Evolutionary conservation across 2,113 vertebrate genomes (phyloP), one percentile per base, ranked within the genome.

Genomic region (Hydrochoerus hydrochaeris): DNA sequence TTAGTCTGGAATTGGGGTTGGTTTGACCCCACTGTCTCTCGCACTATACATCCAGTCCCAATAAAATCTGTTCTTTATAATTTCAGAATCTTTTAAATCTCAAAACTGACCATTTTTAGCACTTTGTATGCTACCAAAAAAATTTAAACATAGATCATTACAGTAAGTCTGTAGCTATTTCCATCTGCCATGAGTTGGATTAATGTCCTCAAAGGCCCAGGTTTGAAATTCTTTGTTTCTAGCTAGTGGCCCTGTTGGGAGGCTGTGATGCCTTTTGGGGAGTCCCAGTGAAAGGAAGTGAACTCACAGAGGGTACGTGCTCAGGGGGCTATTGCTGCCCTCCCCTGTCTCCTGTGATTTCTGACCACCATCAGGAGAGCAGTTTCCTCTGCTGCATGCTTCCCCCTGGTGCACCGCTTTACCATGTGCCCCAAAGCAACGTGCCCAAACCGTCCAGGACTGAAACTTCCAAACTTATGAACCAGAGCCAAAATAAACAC

Each of bases 81-180:
- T 24, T 86, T 90, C 46, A 92, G 57, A 89, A 63, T 73, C 32
- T 11, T 84, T 62, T 80, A 1, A 38, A 95, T 62, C 41, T 11
- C 67, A 73, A 35, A 85, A 52, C 3, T 54, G 30, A 46, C 4
- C 38, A 88, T 78, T 88, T 94, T 81, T 12, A 60, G 22, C 11
- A 46, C 62, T 49, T 85, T 54, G 35, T 78, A 19, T 38, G 3
- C 17, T 69, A 44, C 49, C 9, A 82, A 3, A 4, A 93, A 44
- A 16, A n/a, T 80, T 57, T n/a, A 20, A 16, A 35, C 24, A 82
- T 0, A 24, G 5, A 32, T 52, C 78, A n/a, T 4, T 44, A 28
- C 4, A 71, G 71, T 69, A 26, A 44, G 58, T 58, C 80, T 6
- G 11, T 24, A 44, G 41, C 13, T 77, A 44, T 77, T 77, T 28